These are phyloP conservation scores for Engraulis encrasicolus DNA, from an alignment of 2,113 vertebrate genomes.

Conservation along the genomic window DNA sequence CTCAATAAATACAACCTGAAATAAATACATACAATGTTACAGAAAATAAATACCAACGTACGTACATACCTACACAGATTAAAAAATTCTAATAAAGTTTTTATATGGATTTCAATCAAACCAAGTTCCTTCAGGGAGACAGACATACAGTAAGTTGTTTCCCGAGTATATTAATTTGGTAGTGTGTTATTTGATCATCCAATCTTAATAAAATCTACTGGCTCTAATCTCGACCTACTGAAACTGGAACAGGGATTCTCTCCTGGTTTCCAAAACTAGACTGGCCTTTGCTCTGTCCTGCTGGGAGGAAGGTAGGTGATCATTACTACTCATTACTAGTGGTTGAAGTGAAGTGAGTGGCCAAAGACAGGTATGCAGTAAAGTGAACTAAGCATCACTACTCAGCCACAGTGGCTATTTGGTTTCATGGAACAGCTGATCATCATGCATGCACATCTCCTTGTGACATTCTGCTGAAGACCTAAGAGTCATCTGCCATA, in stretches of 20 bases:
- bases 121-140: slow-evolving; percentile 9
- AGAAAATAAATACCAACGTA: slow-evolving; percentile 70
- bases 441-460: not conserved
- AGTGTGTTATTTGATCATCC: not conserved
- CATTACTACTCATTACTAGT: too few relatives aligned
- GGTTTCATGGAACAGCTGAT: not conserved
- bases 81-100: slow-evolving; percentile 63
- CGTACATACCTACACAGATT: slow-evolving; percentile 73
- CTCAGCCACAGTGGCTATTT: not conserved
- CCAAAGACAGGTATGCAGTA: too few relatives aligned
- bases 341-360: not conserved
- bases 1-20: slow-evolving; percentile 77
- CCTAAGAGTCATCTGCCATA: not conserved
- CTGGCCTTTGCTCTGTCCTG: too few relatives aligned
- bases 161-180: not conserved
- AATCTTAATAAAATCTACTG: not conserved
- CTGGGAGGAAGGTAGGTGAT: too few relatives aligned
- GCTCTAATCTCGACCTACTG: not conserved
- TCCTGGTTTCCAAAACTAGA: too few relatives aligned
- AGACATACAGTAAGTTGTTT: not conserved
- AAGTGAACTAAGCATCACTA: not conserved
- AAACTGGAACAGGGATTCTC: too few relatives aligned
- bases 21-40: slow-evolving; percentile 74
- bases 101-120: slow-evolving; percentile 36
- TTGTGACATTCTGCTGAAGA: not conserved